These are phyloP conservation scores for Syrphus vitripennis DNA, from an alignment of 2,888 invertebrate genomes.

Conservation along the genomic window DNA sequence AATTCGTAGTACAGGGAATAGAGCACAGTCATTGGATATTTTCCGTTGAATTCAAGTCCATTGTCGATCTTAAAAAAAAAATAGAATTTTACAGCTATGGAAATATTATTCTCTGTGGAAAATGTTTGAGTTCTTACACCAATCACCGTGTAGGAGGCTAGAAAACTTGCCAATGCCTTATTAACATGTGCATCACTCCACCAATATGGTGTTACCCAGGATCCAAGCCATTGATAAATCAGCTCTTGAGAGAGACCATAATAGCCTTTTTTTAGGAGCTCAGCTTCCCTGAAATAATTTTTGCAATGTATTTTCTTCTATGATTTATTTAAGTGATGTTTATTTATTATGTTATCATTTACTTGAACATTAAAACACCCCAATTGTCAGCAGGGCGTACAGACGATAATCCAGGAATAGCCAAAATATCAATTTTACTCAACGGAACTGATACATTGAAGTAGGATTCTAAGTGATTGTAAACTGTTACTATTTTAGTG, in stretches of 20 bases:
- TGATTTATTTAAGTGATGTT: not conserved
- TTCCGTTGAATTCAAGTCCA: conserved; percentile 88
- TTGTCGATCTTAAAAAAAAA: conserved; percentile 84
- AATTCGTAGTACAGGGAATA: conserved; percentile 91
- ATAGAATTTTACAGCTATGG: not conserved
- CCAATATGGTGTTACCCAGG: conserved; percentile 88
- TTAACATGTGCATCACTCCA: conserved; percentile 90
- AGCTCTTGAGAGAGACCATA: conserved; percentile 88
- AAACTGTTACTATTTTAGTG: conserved; percentile 83
- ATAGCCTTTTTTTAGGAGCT: conserved; percentile 85
- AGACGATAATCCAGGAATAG: conserved; percentile 87
- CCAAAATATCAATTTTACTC: conserved; percentile 87
- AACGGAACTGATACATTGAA: conserved; percentile 87
- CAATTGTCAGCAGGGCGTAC: conserved; percentile 89
- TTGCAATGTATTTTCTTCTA: no score
- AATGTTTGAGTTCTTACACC: conserved; percentile 82
- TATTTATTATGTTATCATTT: conserved; percentile 74
- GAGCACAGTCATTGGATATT: conserved; percentile 90
- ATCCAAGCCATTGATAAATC: conserved; percentile 91
- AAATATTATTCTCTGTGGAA: not conserved
- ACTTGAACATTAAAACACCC: conserved; percentile 91
- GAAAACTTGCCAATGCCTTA: conserved; percentile 88
- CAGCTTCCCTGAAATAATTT: conserved; percentile 85
- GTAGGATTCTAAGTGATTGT: conserved; percentile 84
- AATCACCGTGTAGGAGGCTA: conserved; percentile 88